These are phyloP conservation scores for Pteruthius melanotis DNA, from an alignment of 2,113 vertebrate species.

Conservation along the genomic window DNA sequence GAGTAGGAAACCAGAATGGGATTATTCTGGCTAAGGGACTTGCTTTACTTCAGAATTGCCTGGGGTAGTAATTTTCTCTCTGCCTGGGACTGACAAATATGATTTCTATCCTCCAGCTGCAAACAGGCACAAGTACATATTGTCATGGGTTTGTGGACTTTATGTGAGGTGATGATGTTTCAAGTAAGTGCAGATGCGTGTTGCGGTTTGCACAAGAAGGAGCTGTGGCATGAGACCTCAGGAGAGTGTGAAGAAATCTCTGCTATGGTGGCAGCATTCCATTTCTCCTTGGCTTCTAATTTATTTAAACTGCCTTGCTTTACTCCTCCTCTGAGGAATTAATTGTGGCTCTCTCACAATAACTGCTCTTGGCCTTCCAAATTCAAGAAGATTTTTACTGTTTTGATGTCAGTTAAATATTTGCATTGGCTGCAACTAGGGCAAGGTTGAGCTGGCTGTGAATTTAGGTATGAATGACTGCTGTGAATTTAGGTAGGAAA, in stretches of 20 bases:
- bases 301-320: background rate
- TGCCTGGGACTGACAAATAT: background rate
- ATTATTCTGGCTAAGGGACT: background rate
- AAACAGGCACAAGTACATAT: background rate
- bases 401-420: background rate
- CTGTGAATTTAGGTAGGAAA: background rate
- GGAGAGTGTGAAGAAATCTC: background rate
- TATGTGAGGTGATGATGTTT: background rate
- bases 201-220: accelerated
- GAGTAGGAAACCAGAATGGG: background rate
- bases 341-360: background rate
- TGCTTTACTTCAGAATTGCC: background rate
- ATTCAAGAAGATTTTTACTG: background rate
- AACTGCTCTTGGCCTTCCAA: background rate
- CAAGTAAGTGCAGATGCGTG: background rate
- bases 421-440: background rate
- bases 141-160: background rate
- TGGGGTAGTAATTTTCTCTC: background rate
- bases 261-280: background rate
- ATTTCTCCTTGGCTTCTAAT: background rate
- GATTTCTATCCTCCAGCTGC: background rate
- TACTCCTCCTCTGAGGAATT: background rate
- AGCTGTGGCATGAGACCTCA: background rate
- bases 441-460: background rate
- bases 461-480: background rate